Base-by-base conservation (phyloP, 2,797 vertebrate species). In the Pyrocephalus nanus region DNA sequence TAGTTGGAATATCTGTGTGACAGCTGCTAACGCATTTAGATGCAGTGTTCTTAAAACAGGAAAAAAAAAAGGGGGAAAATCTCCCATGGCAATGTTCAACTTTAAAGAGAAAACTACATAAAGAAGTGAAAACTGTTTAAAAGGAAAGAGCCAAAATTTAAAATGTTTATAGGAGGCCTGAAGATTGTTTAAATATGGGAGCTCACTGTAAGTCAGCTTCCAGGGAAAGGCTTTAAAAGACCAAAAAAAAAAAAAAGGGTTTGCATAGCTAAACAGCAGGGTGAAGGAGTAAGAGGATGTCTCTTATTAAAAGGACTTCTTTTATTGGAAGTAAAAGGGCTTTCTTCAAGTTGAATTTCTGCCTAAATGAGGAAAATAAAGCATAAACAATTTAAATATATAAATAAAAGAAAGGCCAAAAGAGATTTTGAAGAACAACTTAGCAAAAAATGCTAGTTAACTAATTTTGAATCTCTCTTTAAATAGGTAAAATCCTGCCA, bases 161-260 rank as follows among this genome's bases (percentile, higher is more conserved):
- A 85, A 70, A 90, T 88, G 61, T 85, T 94, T 90, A 81, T 45
- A 81, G 48, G 43, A 90, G 13, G 53, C 43, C 43, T 45, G 53
- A 70, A 57, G 20, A 40, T 85, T 77, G 86, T 92, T 92, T 92
- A 88, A 90, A 74, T 81, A 70, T 36, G 32, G 64, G n/a, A 75
- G 29, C 57, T 93, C 19, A 40, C 27, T 82, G 72, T 25, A 86
- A 87, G 42, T 57, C 3, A 5, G 16, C 55, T 92, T 84, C 55
- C 47, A 92, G 78, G 55, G 79, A 61, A 76, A 77, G 36, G 16
- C 47, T 80, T 87, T 73, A 60, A 60, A 83, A 76, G 42, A 54
- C 64, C 14, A 43, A 20, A 50, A 58, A 25, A 47, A 21, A 50
- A 58, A 53, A 47, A 21, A 42, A 64, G 58, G 11, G 10, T 55